phyloP scores from a whole-genome alignment of 2,888 invertebrate species.

The Leptodirus hochenwartii region DNA sequence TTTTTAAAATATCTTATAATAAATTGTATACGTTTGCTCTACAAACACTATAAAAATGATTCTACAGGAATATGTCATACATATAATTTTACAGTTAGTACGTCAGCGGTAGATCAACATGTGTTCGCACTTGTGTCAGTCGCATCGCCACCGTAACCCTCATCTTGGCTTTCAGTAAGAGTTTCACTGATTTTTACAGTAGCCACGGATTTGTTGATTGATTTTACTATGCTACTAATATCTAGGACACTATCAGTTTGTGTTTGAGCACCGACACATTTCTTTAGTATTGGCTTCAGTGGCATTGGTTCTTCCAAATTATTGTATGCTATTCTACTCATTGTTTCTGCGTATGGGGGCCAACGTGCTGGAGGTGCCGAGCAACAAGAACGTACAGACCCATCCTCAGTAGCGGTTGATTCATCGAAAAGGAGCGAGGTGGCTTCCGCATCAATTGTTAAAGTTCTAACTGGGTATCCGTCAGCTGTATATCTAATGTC shows the following conservation, averaged over 20 bases:
- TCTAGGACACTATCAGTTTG: conserved; percentile 27
- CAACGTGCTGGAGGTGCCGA: conserved; percentile 26
- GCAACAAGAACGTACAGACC: conserved; percentile 15
- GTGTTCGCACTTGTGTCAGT: no score
- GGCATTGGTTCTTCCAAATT: conserved; percentile 7
- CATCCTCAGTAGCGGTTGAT: conserved; percentile 26
- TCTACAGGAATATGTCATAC: no score
- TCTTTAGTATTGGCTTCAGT: conserved; percentile 12
- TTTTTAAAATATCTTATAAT: no score
- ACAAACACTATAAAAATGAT: no score
- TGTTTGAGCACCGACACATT: conserved; percentile 44
- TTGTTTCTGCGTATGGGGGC: conserved; percentile 33
- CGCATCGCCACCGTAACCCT: conserved; percentile 66
- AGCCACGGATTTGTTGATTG: conserved; percentile 4
- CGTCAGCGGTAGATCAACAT: no score
- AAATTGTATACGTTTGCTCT: no score
- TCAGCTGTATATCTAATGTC: conserved; percentile 62
- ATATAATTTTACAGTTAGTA: no score
- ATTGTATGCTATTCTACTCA: conserved; percentile 18
- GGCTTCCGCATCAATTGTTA: conserved; percentile 20
- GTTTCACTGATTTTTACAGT: conserved; percentile 17
- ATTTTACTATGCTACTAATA: conserved; percentile 9
- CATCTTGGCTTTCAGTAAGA: conserved; percentile 68
- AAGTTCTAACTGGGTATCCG: conserved; percentile 41
- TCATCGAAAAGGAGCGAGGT: conserved; percentile 28